Evolutionary conservation across 2,797 vertebrate genomes (phyloP).

Genomic region (Fundulus diaphanus): DNA sequence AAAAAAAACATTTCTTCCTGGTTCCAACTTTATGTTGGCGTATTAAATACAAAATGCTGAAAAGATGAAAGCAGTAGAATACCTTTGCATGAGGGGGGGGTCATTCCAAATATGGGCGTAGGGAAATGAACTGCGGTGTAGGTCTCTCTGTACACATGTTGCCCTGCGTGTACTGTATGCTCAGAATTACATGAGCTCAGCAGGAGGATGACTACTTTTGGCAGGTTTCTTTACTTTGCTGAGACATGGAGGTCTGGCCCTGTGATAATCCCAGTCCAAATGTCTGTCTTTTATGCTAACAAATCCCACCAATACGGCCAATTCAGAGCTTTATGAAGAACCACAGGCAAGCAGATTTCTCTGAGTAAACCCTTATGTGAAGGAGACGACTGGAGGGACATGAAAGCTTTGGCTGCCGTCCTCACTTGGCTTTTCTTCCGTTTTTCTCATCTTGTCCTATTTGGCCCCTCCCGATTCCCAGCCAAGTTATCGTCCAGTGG

Average conservation of each 20-base stretch:
- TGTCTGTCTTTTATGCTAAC: conserved; percentile 69
- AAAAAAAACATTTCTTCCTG: no score
- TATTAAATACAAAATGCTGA: background rate
- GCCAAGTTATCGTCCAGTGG: conserved; percentile 37
- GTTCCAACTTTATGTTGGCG: background rate
- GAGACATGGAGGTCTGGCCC: conserved; percentile 61
- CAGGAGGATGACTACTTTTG: conserved; percentile 35
- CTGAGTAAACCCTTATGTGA: conserved; percentile 47
- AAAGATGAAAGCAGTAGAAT: background rate
- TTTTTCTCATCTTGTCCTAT: conserved; percentile 26
- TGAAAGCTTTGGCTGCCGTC: conserved; percentile 66
- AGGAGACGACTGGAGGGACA: conserved; percentile 65
- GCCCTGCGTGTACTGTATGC: background rate
- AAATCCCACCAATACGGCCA: conserved; percentile 55
- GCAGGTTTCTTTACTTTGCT: conserved; percentile 36
- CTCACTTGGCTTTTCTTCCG: conserved; percentile 24
- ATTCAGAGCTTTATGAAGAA: conserved; percentile 52
- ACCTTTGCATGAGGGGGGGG: background rate
- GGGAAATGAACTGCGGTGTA: background rate
- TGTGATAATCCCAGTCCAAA: conserved; percentile 71
- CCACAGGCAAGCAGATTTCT: conserved; percentile 60
- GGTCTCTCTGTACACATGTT: background rate
- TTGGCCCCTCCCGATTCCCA: background rate
- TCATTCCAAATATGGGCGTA: background rate
- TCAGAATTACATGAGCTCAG: conserved; percentile 36